These are phyloP conservation scores for Bellardia pandia DNA, from an alignment of 2,888 invertebrate genomes.

Conservation along the genomic window DNA sequence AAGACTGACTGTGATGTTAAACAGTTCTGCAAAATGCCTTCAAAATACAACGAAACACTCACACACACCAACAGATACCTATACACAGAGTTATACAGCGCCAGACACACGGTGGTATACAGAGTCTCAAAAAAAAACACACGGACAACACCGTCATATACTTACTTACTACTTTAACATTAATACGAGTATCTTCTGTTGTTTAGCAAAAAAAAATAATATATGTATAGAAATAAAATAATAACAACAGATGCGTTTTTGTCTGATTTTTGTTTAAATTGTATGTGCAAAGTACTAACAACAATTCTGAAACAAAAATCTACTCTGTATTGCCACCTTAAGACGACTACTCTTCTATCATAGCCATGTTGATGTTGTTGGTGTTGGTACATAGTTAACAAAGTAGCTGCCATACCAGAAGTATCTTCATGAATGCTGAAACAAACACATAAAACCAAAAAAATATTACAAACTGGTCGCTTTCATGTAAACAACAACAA, in stretches of 20 bases:
- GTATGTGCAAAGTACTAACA: conserved; percentile 27
- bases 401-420: conserved; percentile 35
- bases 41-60: conserved; percentile 55
- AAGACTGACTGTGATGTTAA: conserved; percentile 82
- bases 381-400: conserved; percentile 24
- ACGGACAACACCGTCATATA: conserved; percentile 13
- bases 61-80: conserved; percentile 73
- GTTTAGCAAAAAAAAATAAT: neutral
- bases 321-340: conserved; percentile 1
- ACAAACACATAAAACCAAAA: conserved; percentile 2
- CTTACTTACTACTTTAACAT: neutral
- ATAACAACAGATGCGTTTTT: conserved; percentile 50
- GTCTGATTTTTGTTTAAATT: neutral
- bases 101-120: conserved; percentile 74
- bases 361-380: neutral
- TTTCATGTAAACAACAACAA: conserved; percentile 14
- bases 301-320: conserved; percentile 46
- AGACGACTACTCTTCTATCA: neutral
- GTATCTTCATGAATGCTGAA: conserved; percentile 1
- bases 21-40: conserved; percentile 82
- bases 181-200: conserved; percentile 11
- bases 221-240: conserved; percentile 1
- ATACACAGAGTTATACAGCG: conserved; percentile 65
- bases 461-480: conserved; percentile 28
- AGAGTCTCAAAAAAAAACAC: conserved; percentile 37